These are phyloP conservation scores for Nasua narica DNA, from an alignment of 2,797 vertebrate genomes.

Conservation along the genomic window DNA sequence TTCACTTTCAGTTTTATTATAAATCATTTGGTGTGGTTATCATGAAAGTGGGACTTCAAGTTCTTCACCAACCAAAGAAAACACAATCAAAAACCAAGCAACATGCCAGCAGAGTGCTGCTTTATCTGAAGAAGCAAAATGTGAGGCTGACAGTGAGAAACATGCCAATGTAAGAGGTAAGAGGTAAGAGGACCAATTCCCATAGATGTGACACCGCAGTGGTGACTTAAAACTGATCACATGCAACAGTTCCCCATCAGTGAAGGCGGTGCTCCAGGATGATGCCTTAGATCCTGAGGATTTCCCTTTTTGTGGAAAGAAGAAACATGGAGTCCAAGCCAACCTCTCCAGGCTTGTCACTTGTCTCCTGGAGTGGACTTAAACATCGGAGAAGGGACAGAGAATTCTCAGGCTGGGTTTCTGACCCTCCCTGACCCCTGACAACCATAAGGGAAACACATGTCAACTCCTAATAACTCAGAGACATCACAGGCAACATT, in stretches of 20 bases:
- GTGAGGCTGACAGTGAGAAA: neutral
- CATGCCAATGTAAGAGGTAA: too few species aligned
- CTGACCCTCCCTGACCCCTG: neutral
- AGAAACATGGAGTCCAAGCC: neutral
- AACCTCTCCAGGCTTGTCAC: neutral
- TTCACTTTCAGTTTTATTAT: neutral
- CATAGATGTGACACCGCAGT: neutral
- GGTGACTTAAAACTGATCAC: neutral
- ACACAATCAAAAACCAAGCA: neutral
- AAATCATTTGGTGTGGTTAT: neutral
- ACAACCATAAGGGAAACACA: neutral
- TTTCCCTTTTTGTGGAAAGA: neutral
- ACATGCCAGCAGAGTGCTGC: neutral
- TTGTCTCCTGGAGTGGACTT: neutral
- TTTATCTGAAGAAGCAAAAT: neutral
- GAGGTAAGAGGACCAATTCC: fast-evolving
- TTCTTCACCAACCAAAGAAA: neutral
- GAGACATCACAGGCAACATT: neutral
- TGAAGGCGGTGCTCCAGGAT: fast-evolving
- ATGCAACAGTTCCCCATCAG: neutral
- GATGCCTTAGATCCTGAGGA: neutral
- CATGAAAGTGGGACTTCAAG: neutral
- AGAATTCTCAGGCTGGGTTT: neutral
- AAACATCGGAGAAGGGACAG: neutral
- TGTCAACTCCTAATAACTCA: neutral